These are phyloP conservation scores for Drosophila monieri DNA, from an alignment of 2,888 invertebrate species.

Conservation along the genomic window DNA sequence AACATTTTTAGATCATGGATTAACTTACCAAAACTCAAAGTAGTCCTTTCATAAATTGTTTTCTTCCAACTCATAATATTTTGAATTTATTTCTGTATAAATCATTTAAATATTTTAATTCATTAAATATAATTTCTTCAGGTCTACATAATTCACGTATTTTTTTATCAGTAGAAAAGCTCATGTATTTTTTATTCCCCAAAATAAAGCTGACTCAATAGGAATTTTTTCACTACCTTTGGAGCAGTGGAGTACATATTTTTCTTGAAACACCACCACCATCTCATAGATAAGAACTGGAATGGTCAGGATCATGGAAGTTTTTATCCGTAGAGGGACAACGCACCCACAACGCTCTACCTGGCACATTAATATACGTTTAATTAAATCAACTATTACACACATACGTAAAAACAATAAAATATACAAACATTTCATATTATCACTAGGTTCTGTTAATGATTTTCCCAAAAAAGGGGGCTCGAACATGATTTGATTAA, in stretches of 20 bases:
- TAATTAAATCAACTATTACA: not conserved
- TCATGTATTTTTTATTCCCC: not conserved
- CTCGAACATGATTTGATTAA: slow-evolving; percentile 26
- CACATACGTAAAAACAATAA: no score
- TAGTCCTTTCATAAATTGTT: not conserved
- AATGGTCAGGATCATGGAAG: slow-evolving; percentile 2
- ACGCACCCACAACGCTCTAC: not conserved
- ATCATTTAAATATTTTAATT: not conserved
- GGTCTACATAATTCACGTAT: not conserved
- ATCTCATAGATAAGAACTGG: not conserved
- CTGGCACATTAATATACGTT: not conserved
- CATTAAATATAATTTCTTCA: not conserved
- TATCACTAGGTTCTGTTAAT: not conserved
- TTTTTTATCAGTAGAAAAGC: not conserved
- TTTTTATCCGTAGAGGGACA: not conserved
- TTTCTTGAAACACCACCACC: not conserved
- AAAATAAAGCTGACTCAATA: slow-evolving; percentile 4
- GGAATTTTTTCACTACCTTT: not conserved
- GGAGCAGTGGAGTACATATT: not conserved
- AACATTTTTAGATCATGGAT: no score
- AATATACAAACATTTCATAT: no score
- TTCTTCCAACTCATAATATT: no score
- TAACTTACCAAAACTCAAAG: no score
- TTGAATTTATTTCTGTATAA: not conserved
- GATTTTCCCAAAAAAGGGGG: slow-evolving; percentile 23